Evolutionary conservation across 2,113 vertebrate genomes (phyloP).

Genomic region (Corythornis madagascariensis): DNA sequence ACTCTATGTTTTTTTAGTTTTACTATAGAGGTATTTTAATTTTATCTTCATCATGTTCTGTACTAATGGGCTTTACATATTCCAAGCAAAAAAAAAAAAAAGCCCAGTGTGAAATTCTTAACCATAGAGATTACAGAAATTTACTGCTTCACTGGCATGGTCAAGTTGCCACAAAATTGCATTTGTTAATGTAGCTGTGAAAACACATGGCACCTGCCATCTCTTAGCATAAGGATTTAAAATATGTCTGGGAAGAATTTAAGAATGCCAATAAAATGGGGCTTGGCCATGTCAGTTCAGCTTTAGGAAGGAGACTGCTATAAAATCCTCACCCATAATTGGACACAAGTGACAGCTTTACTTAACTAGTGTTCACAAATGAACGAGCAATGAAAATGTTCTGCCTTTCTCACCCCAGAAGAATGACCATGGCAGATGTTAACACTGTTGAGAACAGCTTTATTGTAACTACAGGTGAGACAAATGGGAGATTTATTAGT

Average conservation of each 20-base stretch:
- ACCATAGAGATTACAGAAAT: conserved; percentile 60
- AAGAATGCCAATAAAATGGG: conserved; percentile 36
- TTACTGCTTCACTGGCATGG: conserved; percentile 52
- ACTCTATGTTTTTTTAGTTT: not conserved
- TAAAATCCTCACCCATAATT: conserved; percentile 59
- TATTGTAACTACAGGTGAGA: conserved; percentile 65
- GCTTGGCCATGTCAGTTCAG: conserved; percentile 29
- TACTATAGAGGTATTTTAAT: conserved; percentile 42
- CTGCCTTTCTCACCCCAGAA: conserved; percentile 45
- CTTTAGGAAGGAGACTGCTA: conserved; percentile 25
- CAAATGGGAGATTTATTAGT: conserved; percentile 61
- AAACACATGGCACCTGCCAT: conserved; percentile 62
- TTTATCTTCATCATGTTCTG: conserved; percentile 19
- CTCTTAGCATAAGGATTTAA: conserved; percentile 37
- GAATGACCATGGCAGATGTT: conserved; percentile 62
- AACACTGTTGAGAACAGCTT: conserved; percentile 37
- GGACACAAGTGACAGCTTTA: conserved; percentile 64
- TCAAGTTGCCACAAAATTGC: conserved; percentile 65
- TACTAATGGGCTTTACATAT: conserved; percentile 43
- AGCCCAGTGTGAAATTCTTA: conserved; percentile 55
- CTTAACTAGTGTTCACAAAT: conserved; percentile 57
- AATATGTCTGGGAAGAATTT: conserved; percentile 54
- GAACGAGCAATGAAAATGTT: conserved; percentile 51
- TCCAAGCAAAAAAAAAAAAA: not conserved
- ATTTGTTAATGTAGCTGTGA: conserved; percentile 58